These are phyloP conservation scores for Bombus polaris DNA, from an alignment of 1,140 invertebrate species.

Conservation along the genomic window DNA sequence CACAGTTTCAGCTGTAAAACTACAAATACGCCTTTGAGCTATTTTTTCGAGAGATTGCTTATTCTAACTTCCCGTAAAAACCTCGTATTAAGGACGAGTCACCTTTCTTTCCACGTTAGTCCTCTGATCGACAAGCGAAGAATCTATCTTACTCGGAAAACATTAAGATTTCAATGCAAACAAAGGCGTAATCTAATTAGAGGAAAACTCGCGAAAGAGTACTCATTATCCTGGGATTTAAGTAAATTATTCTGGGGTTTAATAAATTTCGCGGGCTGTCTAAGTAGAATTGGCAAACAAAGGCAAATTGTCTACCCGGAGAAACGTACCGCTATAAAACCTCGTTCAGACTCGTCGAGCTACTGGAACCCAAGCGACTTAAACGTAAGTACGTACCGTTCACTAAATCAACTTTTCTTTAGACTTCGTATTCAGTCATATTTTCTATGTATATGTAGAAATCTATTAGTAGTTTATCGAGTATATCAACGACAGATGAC, in stretches of 20 bases:
- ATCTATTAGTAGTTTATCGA: no score
- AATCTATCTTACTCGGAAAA: neutral
- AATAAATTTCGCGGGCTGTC: slow-evolving; percentile 29
- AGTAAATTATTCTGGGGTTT: neutral
- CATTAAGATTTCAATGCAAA: slow-evolving; percentile 48
- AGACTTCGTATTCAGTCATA: no score
- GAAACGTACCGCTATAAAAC: no score
- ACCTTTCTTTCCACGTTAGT: no score
- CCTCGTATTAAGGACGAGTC: slow-evolving; percentile 9
- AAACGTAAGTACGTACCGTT: no score
- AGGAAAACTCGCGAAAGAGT: slow-evolving; percentile 30
- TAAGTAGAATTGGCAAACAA: neutral
- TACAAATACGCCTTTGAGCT: neutral
- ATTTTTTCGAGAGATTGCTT: slow-evolving; percentile 4
- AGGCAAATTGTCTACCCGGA: no score
- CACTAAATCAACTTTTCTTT: no score
- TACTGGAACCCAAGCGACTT: no score
- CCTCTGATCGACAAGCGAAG: neutral
- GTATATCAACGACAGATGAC: no score
- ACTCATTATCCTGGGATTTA: slow-evolving; percentile 33
- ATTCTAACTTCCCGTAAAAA: neutral
- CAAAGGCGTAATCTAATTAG: slow-evolving; percentile 56
- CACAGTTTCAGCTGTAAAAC: neutral
- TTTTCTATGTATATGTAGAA: no score
- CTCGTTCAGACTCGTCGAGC: no score